These are phyloP conservation scores for Semicossyphus pulcher DNA, from an alignment of 2,113 vertebrate species.

Conservation along the genomic window DNA sequence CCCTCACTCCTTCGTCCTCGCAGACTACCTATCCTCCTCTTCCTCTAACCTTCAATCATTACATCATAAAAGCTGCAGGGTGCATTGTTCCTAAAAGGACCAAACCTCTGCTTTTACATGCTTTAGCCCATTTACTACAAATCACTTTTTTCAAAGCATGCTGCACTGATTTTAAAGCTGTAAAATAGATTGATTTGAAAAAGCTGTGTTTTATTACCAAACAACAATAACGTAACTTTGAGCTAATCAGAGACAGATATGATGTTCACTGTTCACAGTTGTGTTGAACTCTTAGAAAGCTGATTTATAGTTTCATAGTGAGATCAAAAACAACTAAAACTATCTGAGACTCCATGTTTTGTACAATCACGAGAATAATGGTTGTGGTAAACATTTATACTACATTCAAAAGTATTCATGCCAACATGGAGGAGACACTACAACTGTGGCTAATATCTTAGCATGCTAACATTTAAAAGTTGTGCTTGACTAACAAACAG, in stretches of 20 bases:
- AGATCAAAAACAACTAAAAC: conserved; percentile 29
- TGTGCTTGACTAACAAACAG: too few species aligned
- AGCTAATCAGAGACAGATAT: conserved; percentile 60
- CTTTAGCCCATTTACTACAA: conserved; percentile 43
- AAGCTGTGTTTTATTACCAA: conserved; percentile 61
- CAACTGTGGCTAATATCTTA: too few species aligned
- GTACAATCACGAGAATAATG: not conserved
- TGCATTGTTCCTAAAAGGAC: conserved; percentile 32
- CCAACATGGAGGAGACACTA: too few species aligned
- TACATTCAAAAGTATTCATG: too few species aligned
- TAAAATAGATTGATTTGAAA: conserved; percentile 50
- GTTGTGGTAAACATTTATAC: too few species aligned
- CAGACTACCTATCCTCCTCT: conserved; percentile 31
- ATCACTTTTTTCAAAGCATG: conserved; percentile 42
- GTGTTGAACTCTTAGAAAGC: too few species aligned
- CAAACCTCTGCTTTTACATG: conserved; percentile 24
- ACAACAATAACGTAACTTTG: conserved; percentile 56
- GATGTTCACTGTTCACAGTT: too few species aligned
- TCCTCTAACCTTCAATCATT: conserved; percentile 53
- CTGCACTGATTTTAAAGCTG: conserved; percentile 29
- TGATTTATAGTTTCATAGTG: too few species aligned
- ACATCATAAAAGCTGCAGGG: conserved; percentile 56
- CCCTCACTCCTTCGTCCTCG: conserved; percentile 20
- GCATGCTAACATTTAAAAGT: too few species aligned
- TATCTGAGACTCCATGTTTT: not conserved